A percentile compares a stretch with the other conserved stretches of the same genome.
These are phyloP conservation scores for Amphiprion ocellaris DNA, from an alignment of 2,113 vertebrate genomes.

Conservation along the genomic window DNA sequence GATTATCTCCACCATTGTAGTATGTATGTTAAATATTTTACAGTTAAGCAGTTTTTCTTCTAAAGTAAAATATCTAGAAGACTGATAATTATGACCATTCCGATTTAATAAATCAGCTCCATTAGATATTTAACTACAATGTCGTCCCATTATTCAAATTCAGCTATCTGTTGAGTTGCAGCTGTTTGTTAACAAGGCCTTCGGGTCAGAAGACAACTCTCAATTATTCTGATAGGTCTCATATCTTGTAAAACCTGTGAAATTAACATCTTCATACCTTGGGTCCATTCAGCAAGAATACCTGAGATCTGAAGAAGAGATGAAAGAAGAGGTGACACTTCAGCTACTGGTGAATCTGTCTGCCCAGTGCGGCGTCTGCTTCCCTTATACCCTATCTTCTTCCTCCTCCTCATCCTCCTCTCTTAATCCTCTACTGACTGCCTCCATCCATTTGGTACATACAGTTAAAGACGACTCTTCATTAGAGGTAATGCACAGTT, in stretches of 20 bases:
- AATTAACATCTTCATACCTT: constrained; percentile 2
- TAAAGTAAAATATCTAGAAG: background rate
- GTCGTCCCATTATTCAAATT: constrained; percentile 1
- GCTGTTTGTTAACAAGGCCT: constrained; percentile 13
- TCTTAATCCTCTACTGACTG: constrained; percentile 67
- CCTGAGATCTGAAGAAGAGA: constrained; percentile 68
- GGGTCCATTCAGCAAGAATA: constrained; percentile 67
- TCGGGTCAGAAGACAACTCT: background rate
- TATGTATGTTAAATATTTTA: constrained; percentile 4
- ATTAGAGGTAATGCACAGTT: constrained; percentile 75
- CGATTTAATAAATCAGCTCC: constrained; percentile 7
- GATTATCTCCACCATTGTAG: background rate
- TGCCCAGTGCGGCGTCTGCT: constrained; percentile 87
- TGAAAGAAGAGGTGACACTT: constrained; percentile 88
- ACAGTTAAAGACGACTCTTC: constrained; percentile 87
- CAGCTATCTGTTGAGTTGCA: background rate
- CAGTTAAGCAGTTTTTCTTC: background rate
- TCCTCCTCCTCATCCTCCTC: constrained; percentile 78
- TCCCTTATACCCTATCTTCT: constrained; percentile 84
- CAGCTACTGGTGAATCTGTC: constrained; percentile 91
- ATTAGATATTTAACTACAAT: constrained; percentile 10
- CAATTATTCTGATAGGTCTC: background rate
- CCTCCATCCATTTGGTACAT: constrained; percentile 84
- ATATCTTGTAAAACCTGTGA: background rate
- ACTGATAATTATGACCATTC: constrained; percentile 1